Conservation (phyloP, 2,113 vertebrate genomes). For the Cavia porcellus region DNA sequence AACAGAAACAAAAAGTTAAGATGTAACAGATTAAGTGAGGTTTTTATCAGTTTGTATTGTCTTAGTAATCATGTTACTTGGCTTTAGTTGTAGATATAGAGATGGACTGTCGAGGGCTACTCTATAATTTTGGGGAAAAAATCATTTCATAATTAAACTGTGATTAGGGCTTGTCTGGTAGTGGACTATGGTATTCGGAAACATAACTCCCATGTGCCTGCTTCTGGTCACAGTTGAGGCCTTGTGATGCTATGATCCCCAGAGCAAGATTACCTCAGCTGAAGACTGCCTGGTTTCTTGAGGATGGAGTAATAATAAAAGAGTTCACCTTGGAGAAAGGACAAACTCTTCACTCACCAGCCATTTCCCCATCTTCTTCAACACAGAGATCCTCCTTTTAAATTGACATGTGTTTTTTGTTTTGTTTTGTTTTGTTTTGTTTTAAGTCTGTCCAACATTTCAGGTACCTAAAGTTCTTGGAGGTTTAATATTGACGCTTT, state of each 20-base stretch:
- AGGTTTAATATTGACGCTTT: conserved; percentile 43
- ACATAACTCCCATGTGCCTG: background rate
- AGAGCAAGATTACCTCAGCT: background rate
- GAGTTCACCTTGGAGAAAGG: background rate
- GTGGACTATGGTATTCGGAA: background rate
- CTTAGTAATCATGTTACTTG: conserved; percentile 34
- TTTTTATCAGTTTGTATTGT: conserved; percentile 11
- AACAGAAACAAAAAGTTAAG: background rate
- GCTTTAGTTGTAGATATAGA: conserved; percentile 30
- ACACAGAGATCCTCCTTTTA: background rate
- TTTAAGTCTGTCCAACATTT: background rate
- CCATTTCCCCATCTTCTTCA: background rate
- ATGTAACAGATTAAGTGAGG: background rate
- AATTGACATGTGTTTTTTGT: background rate
- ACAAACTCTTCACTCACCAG: background rate
- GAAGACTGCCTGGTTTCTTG: background rate
- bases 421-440: background rate
- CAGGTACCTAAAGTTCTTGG: conserved; percentile 30
- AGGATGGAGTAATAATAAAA: background rate
- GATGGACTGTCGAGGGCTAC: background rate
- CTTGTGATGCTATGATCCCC: background rate
- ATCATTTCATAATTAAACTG: background rate
- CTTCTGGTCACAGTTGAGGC: background rate
- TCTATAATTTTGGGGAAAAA: background rate
- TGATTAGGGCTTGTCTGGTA: background rate